Evolutionary conservation across 2,797 vertebrate species (phyloP), one percentile per base, ranked within the genome.

Genomic region (Spinibarbus caldwelli): DNA sequence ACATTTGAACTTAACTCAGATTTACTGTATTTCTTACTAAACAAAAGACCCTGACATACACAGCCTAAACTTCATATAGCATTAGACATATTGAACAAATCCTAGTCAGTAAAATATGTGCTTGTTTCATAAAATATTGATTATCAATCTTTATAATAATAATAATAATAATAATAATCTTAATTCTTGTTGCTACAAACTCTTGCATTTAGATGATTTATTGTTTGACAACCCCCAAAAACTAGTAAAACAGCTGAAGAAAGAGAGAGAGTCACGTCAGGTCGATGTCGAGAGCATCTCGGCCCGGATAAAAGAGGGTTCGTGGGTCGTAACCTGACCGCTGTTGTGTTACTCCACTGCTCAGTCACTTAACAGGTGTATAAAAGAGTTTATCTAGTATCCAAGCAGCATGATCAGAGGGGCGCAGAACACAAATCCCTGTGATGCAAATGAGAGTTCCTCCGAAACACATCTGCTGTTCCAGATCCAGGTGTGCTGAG

Each of bases 81-180:
- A 92, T 89, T 90, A 90, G 87, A 90, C 83, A 91, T 92, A 92
- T 88, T 83, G 87, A 93, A 94, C 86, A 93, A 89, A 90, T 90
- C 87, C 80, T 94, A 93, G 68, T 90, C 88, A 91, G 92, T 93
- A 92, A 94, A 95, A 94, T 93, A 94, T 94, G 94, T 94, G 93
- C 93, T 95, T 94, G 90, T 87, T 87, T 94, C 87, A 90, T 90
- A 94, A 93, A 95, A 94, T 94, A 93, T 90, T 90, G 83, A 89
- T 87, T 88, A 89, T 87, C 87, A 70, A 89, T 85, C 89, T 66
- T 90, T 91, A 88, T 89, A 86, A 83, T 85, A 73, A 86, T 82
- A n/a, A n/a, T n/a, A n/a, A n/a, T n/a, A n/a, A n/a, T n/a, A 34
- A 34, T 34, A 91, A 88, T 89, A 89, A 84, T 89, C 45, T 86